Evolutionary conservation across 23 tunicate species (phyloP).

Genomic region (Styela clava): DNA sequence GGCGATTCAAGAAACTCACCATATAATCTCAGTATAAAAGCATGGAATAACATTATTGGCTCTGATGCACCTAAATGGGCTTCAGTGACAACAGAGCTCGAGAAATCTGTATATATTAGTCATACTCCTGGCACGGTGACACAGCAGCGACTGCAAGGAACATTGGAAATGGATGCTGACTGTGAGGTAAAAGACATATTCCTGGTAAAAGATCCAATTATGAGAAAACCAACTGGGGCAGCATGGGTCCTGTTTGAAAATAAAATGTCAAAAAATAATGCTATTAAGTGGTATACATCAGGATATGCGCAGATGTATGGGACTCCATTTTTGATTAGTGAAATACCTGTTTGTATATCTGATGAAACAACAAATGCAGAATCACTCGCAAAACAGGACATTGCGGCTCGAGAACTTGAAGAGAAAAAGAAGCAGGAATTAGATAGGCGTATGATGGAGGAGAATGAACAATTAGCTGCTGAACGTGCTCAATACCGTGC

Average conservation of each 20-base stretch:
- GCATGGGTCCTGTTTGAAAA: slow-evolving; percentile 74
- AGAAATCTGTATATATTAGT: slow-evolving; percentile 49
- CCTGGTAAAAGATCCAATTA: slow-evolving; percentile 66
- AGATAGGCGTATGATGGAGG: slow-evolving; percentile 63
- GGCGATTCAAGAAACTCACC: background rate
- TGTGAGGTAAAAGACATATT: slow-evolving; percentile 50
- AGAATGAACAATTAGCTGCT: slow-evolving; percentile 60
- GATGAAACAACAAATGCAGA: slow-evolving; percentile 25
- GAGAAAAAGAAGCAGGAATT: slow-evolving; percentile 21
- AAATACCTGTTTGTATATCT: slow-evolving; percentile 23
- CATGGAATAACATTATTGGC: slow-evolving; percentile 50
- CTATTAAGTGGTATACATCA: slow-evolving; percentile 40
- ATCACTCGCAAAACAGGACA: slow-evolving; percentile 42
- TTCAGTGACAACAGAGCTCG: slow-evolving; percentile 32
- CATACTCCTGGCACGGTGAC: slow-evolving; percentile 71
- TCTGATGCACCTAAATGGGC: slow-evolving; percentile 80
- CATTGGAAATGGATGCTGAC: slow-evolving; percentile 84
- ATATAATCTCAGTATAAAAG: slow-evolving; percentile 9
- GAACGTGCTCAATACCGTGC: slow-evolving; percentile 82
- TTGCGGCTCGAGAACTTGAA: slow-evolving; percentile 20
- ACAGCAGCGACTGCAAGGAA: slow-evolving; percentile 58
- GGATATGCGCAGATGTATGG: slow-evolving; percentile 84
- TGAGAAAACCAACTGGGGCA: slow-evolving; percentile 67
- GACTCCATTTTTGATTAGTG: slow-evolving; percentile 51
- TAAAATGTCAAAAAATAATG: slow-evolving; percentile 42